These are phyloP conservation scores for Rhopalosiphum maidis DNA, from an alignment of 1,140 invertebrate species.

Conservation along the genomic window DNA sequence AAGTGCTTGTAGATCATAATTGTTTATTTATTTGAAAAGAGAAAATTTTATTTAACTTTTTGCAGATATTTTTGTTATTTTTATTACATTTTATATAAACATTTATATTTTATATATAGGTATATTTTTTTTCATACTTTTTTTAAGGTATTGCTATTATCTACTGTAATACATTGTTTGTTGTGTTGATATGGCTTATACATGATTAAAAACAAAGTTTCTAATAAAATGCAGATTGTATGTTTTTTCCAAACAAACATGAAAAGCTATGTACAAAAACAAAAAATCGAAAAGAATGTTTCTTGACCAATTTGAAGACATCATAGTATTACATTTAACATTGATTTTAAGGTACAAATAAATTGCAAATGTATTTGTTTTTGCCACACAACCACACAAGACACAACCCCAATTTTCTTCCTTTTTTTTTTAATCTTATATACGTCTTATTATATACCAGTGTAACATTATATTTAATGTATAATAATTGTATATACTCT, in stretches of 20 bases:
- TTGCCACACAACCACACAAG: not conserved
- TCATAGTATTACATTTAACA: not conserved
- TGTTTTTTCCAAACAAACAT: too few species aligned
- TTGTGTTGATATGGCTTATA: not conserved
- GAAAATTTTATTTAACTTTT: not conserved
- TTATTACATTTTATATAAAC: not conserved
- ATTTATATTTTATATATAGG: too few species aligned
- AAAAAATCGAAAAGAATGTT: not conserved
- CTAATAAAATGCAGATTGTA: too few species aligned
- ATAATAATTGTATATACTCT: too few species aligned
- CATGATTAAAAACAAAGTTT: not conserved
- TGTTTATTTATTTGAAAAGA: not conserved
- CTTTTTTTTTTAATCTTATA: not conserved
- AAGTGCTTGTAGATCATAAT: not conserved
- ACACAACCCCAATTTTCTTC: not conserved
- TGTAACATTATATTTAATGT: not conserved
- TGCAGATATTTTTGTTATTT: not conserved
- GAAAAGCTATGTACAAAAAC: not conserved
- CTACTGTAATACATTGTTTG: not conserved
- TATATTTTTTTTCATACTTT: not conserved
- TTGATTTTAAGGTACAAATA: not conserved
- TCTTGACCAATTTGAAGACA: not conserved
- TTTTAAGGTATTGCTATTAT: not conserved
- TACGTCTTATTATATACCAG: not conserved
- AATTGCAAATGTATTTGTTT: not conserved